Percentiles rank a stretch among this genome's conserved stretches.
phyloP scores from a whole-genome alignment of 1,140 invertebrate species.

The Drosophila kikkawai region DNA sequence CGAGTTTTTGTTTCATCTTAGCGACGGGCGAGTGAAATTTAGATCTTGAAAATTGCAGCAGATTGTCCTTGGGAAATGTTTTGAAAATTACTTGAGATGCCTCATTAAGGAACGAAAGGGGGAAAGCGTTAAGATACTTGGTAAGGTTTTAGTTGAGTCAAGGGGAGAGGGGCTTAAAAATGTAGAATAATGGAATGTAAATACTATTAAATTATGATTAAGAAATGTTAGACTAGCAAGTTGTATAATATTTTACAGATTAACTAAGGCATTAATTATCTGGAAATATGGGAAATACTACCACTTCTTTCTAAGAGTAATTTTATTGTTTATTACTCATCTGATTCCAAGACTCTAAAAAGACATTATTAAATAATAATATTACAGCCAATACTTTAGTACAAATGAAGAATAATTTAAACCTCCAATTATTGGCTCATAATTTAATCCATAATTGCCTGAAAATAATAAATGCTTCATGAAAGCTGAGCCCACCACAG shows the following conservation, averaged over 20 bases:
- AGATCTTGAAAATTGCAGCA: constrained; percentile 44
- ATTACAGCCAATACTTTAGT: neutral
- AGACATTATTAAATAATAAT: neutral
- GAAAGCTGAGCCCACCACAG: constrained; percentile 38
- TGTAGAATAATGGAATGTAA: neutral
- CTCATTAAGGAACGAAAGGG: constrained; percentile 15
- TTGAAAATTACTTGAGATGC: constrained; percentile 23
- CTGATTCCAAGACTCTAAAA: too few relatives aligned
- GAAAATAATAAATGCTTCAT: constrained; percentile 27
- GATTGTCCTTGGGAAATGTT: constrained; percentile 27
- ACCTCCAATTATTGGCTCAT: neutral
- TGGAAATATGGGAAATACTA: too few relatives aligned
- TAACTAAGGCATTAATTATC: too few relatives aligned
- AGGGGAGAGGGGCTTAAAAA: neutral
- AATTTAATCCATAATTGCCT: constrained; percentile 10
- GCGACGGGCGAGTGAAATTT: constrained; percentile 36
- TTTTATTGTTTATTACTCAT: too few relatives aligned
- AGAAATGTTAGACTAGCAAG: too few relatives aligned
- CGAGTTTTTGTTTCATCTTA: constrained; percentile 33
- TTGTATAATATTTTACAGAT: too few relatives aligned
- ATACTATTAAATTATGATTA: too few relatives aligned
- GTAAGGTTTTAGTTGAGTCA: too few relatives aligned
- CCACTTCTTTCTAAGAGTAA: too few relatives aligned
- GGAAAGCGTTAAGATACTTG: neutral
- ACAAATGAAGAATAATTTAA: neutral